Conservation (phyloP, 2,797 vertebrate genomes). For the Brotula barbata region DNA sequence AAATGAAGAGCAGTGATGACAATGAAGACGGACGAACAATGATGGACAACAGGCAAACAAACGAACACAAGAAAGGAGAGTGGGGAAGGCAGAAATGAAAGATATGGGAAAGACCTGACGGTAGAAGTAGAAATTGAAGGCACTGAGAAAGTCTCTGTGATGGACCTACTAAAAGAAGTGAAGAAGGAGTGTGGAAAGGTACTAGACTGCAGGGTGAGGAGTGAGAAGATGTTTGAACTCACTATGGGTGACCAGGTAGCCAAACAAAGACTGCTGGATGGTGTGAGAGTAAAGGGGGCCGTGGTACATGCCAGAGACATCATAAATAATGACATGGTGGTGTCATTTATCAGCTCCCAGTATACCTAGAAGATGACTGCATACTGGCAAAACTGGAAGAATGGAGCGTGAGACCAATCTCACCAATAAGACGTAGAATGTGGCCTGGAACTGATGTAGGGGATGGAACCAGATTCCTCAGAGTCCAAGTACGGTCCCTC, state of each 20-base stretch:
- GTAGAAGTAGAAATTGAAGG: not conserved
- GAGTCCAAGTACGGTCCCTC: not conserved
- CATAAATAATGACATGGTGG: not conserved
- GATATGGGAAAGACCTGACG: not conserved
- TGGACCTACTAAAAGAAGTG: not conserved
- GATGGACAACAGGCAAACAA: too few relatives aligned
- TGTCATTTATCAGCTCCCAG: not conserved
- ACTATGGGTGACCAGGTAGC: not conserved
- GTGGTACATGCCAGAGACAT: not conserved
- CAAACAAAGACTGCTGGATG: not conserved
- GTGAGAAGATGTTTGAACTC: not conserved
- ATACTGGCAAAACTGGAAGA: conserved; percentile 1
- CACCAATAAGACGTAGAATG: not conserved
- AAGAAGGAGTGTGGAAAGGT: conserved; percentile 2
- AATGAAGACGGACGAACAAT: too few relatives aligned
- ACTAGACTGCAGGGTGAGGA: not conserved
- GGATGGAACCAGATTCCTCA: not conserved
- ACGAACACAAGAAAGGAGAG: too few relatives aligned
- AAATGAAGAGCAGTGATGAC: too few relatives aligned
- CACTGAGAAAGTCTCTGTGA: not conserved
- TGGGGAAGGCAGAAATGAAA: not conserved
- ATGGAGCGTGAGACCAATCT: not conserved
- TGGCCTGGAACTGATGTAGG: not conserved
- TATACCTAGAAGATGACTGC: not conserved
- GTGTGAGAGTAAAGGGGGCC: not conserved